Evolutionary conservation across 2,113 vertebrate species (phyloP), one percentile per base, ranked within the genome.

Genomic region (Ceyx cyanopectus): DNA sequence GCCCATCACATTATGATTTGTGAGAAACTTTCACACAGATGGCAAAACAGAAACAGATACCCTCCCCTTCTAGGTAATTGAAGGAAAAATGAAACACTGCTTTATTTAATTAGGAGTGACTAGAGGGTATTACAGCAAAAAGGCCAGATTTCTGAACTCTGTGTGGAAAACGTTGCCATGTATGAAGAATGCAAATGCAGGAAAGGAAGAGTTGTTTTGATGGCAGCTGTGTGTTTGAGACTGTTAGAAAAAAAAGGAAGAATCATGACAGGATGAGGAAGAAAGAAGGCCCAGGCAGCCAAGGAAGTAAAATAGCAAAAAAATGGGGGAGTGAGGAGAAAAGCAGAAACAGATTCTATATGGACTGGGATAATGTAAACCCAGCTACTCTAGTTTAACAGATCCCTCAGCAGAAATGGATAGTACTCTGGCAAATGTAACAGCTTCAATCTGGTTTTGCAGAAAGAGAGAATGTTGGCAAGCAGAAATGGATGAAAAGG

Each of bases 181-280:
- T 53, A 67, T 61, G 67, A 85, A 79, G 67, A 90, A 65, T 57
- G 67, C 7, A 65, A 94, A 81, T 53, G 78, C 81, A 91, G 91
- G 62, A 79, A 91, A 93, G 81, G 45, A 72, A 79, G 73, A 85
- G 93, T 70, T 87, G 75, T 89, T 91, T 82, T 69, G 87, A 67
- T 80, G 78, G 74, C 94, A 92, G 91, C 85, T 94, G 70, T 84
- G 70, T 61, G 53, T 60, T 92, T 81, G 74, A 94, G 78, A 68
- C 74, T 90, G 86, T 48, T 93, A 86, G n/a, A 86, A 89, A 86
- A 89, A 94, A 96, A 95, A 94, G 93, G 91, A 94, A 93, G 94
- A 95, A 75, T 89, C 78, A 82, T 83, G 57, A 89, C 70, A 95
- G 74, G 84, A 91, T 87, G 84, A 91, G 93, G 93, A 96, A 94